Conservation (phyloP, 1,140 invertebrate genomes). For the Drosophila nebulosa region DNA sequence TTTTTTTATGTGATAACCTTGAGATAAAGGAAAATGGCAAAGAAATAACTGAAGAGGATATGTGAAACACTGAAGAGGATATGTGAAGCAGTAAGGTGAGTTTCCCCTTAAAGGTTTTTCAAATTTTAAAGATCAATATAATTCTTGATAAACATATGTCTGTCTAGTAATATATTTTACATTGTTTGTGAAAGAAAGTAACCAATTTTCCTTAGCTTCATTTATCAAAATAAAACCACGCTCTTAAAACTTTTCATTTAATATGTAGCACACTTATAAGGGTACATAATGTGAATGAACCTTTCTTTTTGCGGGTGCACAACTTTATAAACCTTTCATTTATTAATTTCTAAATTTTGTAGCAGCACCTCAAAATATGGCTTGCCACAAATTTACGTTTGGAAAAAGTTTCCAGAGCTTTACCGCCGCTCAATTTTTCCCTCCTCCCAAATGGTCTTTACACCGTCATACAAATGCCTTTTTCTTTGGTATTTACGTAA, state of each 20-base stretch:
- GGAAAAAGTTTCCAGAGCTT: not conserved
- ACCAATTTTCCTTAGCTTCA: too few relatives aligned
- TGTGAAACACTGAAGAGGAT: too few relatives aligned
- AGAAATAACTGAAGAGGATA: too few relatives aligned
- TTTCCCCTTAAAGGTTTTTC: too few relatives aligned
- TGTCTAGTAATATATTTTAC: too few relatives aligned
- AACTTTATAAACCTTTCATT: not conserved
- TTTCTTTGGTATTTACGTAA: slow-evolving; percentile 42
- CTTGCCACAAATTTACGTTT: not conserved
- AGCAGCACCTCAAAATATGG: not conserved
- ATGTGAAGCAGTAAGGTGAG: too few relatives aligned
- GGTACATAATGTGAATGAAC: not conserved
- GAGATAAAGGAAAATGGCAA: too few relatives aligned
- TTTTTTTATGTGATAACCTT: too few relatives aligned
- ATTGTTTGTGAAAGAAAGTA: too few relatives aligned
- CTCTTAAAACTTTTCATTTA: not conserved
- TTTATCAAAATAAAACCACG: too few relatives aligned
- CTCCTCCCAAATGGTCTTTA: not conserved
- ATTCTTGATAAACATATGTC: too few relatives aligned
- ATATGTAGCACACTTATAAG: not conserved
- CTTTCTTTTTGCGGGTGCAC: not conserved
- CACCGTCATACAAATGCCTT: not conserved
- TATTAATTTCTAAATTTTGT: not conserved
- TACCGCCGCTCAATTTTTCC: not conserved
- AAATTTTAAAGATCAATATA: too few relatives aligned